Base-by-base conservation (phyloP, 2,888 invertebrate species). In the Apodemia zela region DNA sequence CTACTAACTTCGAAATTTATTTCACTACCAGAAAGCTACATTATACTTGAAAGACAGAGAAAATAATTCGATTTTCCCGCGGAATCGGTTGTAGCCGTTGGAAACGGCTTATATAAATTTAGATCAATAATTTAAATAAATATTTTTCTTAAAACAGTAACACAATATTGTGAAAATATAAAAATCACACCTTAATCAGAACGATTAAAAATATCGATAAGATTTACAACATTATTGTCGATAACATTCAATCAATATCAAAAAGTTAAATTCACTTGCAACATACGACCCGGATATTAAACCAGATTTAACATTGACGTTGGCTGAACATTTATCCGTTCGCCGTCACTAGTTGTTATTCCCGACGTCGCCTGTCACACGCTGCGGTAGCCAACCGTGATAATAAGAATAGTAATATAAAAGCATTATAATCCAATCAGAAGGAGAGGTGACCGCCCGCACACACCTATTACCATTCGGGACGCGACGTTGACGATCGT, bases 341-440 rank as follows among this genome's bases (percentile, higher is more conserved):
- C 64, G 21, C 63, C 67, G 63, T 62, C 75, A 76, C 78, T 86
- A 81, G 82, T 87, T 87, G 80, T 78, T 85, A 90, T 89, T 89
- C 89, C 80, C 77, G 72, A 71, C 83, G 77, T 79, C 76, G 76
- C 79, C 78, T 78, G 85, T 82, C 86, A 82, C 84, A 83, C 84
- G 83, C 78, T 81, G 79, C 85, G 81, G 86, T 84, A 86, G 88
- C 79, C 79, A 81, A 79, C 81, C 79, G 83, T 81, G 83, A 85
- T 87, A 85, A 86, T 90, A 89, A 87, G 87, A 90, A 89, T 82
- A 78, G 87, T 89, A 88, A 89, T 91, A 85, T 88, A 87, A 89
- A 85, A 84, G 84, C 80, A 90, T 91, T 89, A 90, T 90, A 90
- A 89, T 89, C 91, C 90, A 91, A 91, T 91, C 89, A 90, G 81